Evolutionary conservation across 2,113 vertebrate genomes (phyloP).

Genomic region (Pantherophis guttatus): DNA sequence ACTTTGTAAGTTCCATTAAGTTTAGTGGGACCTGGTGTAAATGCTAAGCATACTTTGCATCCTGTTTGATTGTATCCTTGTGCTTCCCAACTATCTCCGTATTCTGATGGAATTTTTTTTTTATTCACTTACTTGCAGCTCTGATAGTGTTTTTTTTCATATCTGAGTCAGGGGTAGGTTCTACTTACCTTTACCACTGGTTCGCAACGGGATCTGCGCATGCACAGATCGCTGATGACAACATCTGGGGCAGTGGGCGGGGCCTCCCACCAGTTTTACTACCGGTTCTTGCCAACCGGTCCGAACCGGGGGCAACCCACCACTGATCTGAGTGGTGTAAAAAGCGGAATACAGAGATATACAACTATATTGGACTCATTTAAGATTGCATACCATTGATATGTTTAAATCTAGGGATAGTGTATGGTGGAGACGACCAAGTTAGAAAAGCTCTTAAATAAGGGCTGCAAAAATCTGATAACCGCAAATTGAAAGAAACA

Average conservation of each 20-base stretch:
- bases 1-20: neutral
- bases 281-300: too few relatives aligned
- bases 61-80: neutral
- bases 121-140: neutral
- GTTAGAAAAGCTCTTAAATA: neutral
- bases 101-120: neutral
- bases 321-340: neutral
- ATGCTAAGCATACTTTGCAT: too few relatives aligned
- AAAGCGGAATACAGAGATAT: neutral
- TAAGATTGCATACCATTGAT: neutral
- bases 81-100: neutral
- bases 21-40: neutral
- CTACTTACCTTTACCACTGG: too few relatives aligned
- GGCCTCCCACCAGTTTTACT: too few relatives aligned
- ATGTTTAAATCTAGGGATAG: neutral
- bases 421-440: too few relatives aligned
- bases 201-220: too few relatives aligned
- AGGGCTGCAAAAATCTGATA: neutral
- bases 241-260: too few relatives aligned
- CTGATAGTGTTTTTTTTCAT: neutral
- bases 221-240: too few relatives aligned
- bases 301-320: too few relatives aligned
- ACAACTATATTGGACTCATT: neutral
- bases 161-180: neutral
- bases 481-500: neutral